A percentile compares a stretch with the other conserved stretches of the same genome.
Conservation (phyloP, 2,797 vertebrate species). For the Gallinago solitaria region DNA sequence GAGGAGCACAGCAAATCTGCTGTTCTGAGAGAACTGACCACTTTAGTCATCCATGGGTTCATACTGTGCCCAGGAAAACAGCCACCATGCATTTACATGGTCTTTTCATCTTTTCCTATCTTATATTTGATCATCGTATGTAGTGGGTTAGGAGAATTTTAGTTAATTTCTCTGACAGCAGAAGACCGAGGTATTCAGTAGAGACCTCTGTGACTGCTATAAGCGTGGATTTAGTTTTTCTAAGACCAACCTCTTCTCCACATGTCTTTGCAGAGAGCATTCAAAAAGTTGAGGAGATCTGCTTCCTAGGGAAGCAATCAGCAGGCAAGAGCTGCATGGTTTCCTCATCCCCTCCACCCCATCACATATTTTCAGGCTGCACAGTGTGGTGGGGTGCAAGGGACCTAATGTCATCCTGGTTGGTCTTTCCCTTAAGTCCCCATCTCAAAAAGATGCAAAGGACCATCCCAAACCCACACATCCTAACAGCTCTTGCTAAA, state of each 20-base stretch:
- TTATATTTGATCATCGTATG: background rate
- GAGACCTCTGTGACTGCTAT: background rate
- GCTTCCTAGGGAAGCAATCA: background rate
- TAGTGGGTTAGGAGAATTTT: background rate
- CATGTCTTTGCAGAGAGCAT: rapidly evolving
- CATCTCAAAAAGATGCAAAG: background rate
- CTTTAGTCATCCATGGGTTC: background rate
- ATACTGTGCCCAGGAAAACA: background rate
- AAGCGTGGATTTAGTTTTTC: background rate
- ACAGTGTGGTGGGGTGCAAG: background rate
- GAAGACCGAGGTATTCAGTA: background rate
- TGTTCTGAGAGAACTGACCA: background rate
- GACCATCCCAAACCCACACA: background rate
- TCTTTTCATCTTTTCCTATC: background rate
- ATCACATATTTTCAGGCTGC: rapidly evolving
- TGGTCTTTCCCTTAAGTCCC: background rate
- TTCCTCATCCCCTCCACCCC: background rate
- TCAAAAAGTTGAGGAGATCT: background rate
- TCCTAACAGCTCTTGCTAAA: background rate
- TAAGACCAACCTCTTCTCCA: background rate
- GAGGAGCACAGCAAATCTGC: background rate
- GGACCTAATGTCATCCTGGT: background rate
- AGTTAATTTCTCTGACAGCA: background rate
- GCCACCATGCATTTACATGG: background rate
- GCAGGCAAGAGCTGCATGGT: background rate